phyloP scores from a whole-genome alignment of 2,113 vertebrate species.

The Cyanistes caeruleus region DNA sequence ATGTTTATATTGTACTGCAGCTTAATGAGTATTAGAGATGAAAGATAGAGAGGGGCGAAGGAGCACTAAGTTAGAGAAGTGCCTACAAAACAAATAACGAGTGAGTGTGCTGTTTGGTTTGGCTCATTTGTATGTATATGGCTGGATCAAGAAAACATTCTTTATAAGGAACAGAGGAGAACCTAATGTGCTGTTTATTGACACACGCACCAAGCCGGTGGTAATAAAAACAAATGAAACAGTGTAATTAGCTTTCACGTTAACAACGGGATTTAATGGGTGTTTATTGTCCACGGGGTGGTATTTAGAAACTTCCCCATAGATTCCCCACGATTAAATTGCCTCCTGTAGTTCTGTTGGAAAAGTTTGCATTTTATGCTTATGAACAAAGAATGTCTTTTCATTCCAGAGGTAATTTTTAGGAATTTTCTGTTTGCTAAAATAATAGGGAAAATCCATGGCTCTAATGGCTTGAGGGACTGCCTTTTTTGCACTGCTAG shows the following conservation, averaged over 20 bases:
- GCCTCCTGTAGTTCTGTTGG: constrained; percentile 10
- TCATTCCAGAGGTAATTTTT: constrained; percentile 31
- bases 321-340: constrained; percentile 42
- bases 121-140: constrained; percentile 56
- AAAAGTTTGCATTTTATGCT: neutral
- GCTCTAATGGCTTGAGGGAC: neutral
- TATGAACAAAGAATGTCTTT: neutral
- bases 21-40: constrained; percentile 8
- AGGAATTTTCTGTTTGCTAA: constrained; percentile 12
- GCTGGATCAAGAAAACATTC: constrained; percentile 64
- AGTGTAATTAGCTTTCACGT: constrained; percentile 56
- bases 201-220: constrained; percentile 15
- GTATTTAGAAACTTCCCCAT: constrained; percentile 39
- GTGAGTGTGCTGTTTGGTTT: constrained; percentile 47
- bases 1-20: neutral
- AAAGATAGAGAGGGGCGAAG: neutral
- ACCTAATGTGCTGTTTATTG: constrained; percentile 69
- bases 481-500: neutral
- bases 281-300: constrained; percentile 45
- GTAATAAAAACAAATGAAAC: constrained; percentile 61
- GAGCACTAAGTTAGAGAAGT: constrained; percentile 19
- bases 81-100: constrained; percentile 42
- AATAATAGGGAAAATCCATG: neutral
- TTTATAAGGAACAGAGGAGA: constrained; percentile 53
- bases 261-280: constrained; percentile 42